phyloP scores from a whole-genome alignment of 2,888 invertebrate genomes.

The Eilema caniola region DNA sequence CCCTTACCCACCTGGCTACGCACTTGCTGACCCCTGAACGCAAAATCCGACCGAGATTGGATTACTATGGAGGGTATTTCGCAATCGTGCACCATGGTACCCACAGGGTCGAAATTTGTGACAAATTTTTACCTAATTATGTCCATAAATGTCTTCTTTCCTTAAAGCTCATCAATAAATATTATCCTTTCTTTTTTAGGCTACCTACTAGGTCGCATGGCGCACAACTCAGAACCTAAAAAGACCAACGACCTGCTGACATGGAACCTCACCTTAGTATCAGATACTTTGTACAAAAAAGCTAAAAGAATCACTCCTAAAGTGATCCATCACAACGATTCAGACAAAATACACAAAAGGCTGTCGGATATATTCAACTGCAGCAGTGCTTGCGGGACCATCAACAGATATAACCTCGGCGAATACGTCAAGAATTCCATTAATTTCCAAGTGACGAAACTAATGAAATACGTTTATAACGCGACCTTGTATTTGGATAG shows the following conservation, averaged over 20 bases:
- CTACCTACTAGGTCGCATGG: conserved; percentile 74
- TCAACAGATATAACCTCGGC: conserved; percentile 66
- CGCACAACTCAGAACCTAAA: conserved; percentile 63
- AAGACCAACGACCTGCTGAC: conserved; percentile 67
- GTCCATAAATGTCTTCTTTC: background rate
- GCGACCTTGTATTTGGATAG: conserved; percentile 73
- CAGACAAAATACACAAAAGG: conserved; percentile 66
- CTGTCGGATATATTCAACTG: conserved; percentile 73
- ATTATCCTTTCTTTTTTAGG: conserved; percentile 63
- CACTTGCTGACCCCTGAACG: no score
- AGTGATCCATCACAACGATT: conserved; percentile 68
- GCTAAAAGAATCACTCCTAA: conserved; percentile 74
- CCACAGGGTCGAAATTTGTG: no score
- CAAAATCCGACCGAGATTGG: no score
- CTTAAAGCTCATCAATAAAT: background rate
- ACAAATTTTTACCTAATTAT: no score
- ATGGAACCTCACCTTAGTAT: conserved; percentile 67
- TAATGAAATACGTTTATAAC: conserved; percentile 71
- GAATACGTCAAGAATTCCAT: conserved; percentile 71
- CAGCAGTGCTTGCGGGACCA: conserved; percentile 57
- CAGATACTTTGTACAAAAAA: conserved; percentile 72
- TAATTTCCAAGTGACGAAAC: conserved; percentile 67
- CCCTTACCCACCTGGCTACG: no score
- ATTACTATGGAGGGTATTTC: no score
- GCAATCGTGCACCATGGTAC: no score